phyloP scores from a whole-genome alignment of 1,140 invertebrate species.

The Dryas iulia region DNA sequence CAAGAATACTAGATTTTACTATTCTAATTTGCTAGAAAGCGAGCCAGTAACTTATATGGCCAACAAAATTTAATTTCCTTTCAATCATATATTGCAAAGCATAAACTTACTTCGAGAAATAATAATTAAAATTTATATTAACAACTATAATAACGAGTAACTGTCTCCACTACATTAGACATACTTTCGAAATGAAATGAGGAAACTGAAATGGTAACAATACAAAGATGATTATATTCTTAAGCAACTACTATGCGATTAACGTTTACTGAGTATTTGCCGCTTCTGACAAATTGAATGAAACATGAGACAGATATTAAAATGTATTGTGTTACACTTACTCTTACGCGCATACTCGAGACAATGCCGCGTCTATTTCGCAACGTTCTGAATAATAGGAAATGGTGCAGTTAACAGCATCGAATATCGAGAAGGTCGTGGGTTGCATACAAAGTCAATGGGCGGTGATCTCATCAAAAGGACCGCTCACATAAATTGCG shows the following conservation, averaged over 20 bases:
- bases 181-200: constrained; percentile 1
- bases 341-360: constrained; percentile 27
- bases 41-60: background rate
- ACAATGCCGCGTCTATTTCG: constrained; percentile 71
- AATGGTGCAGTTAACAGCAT: constrained; percentile 70
- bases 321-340: constrained; percentile 11
- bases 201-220: constrained; percentile 1
- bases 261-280: background rate
- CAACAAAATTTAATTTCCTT: constrained; percentile 15
- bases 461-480: constrained; percentile 75
- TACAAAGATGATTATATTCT: background rate
- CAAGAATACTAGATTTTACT: background rate
- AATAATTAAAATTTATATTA: constrained; percentile 3
- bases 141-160: background rate
- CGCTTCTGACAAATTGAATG: background rate
- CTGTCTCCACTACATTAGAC: background rate
- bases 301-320: constrained; percentile 16
- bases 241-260: background rate
- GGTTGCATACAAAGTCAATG: constrained; percentile 70
- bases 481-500: constrained; percentile 68
- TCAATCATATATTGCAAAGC: constrained; percentile 14
- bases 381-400: constrained; percentile 72
- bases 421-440: constrained; percentile 68
- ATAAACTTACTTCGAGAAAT: constrained; percentile 3
- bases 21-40: background rate